phyloP scores from a whole-genome alignment of 2,888 invertebrate genomes.

The Glyphotaelius pellucidus region DNA sequence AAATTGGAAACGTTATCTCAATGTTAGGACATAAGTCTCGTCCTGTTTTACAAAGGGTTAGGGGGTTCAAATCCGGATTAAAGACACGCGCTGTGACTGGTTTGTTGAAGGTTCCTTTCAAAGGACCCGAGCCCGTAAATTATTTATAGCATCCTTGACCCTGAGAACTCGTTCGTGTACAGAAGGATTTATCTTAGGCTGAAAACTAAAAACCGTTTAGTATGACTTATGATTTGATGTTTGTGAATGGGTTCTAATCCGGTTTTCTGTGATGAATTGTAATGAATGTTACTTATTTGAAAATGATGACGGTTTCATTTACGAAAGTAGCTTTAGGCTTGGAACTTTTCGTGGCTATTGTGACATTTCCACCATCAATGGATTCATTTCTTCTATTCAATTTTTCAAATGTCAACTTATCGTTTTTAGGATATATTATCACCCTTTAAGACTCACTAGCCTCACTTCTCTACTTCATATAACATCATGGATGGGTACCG shows the following conservation, averaged over 20 bases:
- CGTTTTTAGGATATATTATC: neutral
- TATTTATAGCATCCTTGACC: conserved; percentile 37
- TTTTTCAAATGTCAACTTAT: neutral
- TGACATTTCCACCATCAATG: neutral
- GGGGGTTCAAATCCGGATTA: conserved; percentile 24
- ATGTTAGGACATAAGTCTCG: neutral
- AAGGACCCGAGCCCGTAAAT: neutral
- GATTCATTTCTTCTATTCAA: neutral
- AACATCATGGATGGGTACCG: too few species aligned
- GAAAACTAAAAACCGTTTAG: neutral
- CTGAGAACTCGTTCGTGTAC: neutral
- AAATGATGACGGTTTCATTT: neutral
- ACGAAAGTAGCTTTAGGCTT: neutral
- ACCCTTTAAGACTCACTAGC: neutral
- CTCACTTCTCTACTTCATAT: too few species aligned
- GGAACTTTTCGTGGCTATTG: neutral
- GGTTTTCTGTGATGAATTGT: neutral
- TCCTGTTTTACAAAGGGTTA: conserved; percentile 18
- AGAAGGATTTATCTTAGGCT: neutral
- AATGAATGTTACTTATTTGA: neutral
- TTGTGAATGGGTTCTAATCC: neutral
- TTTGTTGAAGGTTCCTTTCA: conserved; percentile 34
- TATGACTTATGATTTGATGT: neutral
- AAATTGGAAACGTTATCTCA: conserved; percentile 39
- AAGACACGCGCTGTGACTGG: conserved; percentile 40